Percentiles rank a stretch among this genome's conserved stretches.
These are phyloP conservation scores for Eriocheir sinensis DNA, from an alignment of 1,140 invertebrate species.

Conservation along the genomic window DNA sequence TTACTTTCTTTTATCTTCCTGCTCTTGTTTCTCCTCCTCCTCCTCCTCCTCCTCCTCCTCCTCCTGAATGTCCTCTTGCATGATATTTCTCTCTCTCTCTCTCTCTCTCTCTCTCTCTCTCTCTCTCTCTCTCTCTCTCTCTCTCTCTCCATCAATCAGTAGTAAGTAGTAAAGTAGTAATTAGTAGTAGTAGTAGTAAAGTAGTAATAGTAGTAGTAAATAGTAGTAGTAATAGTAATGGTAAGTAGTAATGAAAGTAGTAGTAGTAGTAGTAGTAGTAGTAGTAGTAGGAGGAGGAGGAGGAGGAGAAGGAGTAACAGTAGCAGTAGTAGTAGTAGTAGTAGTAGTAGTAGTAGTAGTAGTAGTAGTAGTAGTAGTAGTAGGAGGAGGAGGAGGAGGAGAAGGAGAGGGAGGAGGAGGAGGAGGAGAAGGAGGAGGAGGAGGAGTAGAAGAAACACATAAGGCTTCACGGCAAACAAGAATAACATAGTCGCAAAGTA, in stretches of 20 bases:
- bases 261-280: background rate
- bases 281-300: too few relatives aligned
- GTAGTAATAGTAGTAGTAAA: conserved; percentile 46
- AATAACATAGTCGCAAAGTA: too few relatives aligned
- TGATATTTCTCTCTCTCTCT: background rate
- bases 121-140: background rate
- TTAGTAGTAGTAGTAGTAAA: too few relatives aligned
- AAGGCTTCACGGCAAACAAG: too few relatives aligned
- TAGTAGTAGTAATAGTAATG: conserved; percentile 39
- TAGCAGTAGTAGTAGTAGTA: conserved; percentile 42
- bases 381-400: background rate
- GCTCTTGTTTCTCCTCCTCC: background rate
- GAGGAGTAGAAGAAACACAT: background rate
- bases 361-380: conserved; percentile 25
- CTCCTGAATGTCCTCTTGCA: background rate
- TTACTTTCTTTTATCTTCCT: background rate
- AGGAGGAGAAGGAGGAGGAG: background rate
- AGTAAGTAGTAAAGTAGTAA: background rate
- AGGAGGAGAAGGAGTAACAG: background rate
- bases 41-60: background rate
- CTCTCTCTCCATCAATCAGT: too few relatives aligned
- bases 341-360: conserved; percentile 36
- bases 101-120: background rate
- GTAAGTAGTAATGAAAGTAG: background rate
- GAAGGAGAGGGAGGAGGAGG: background rate